Evolutionary conservation across 1,140 invertebrate genomes (phyloP).

Genomic region (Musca domestica): DNA sequence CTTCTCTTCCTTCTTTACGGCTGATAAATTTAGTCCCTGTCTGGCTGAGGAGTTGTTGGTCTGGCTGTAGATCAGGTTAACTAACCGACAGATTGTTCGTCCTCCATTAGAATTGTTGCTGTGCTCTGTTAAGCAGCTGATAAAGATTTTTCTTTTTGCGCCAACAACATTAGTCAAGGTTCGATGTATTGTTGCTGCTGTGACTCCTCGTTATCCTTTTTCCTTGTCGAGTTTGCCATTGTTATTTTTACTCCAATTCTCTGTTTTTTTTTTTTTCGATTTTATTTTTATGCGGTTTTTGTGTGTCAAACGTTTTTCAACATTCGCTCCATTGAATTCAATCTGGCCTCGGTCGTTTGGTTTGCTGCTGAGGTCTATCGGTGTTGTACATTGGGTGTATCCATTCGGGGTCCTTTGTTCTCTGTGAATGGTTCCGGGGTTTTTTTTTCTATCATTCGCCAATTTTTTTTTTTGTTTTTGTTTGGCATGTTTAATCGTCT

Average conservation of each 20-base stretch:
- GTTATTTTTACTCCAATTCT: conserved; percentile 9
- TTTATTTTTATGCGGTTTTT: conserved; percentile 22
- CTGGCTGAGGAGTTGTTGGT: no score
- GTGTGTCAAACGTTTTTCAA: conserved; percentile 15
- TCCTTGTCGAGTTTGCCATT: background rate
- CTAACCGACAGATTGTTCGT: no score
- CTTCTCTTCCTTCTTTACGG: no score
- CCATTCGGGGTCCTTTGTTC: background rate
- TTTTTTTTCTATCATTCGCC: background rate
- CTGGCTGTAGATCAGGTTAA: no score
- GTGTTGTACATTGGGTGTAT: background rate
- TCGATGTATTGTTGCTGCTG: background rate
- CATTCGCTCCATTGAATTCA: conserved; percentile 13
- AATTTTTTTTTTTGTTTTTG: conserved; percentile 3
- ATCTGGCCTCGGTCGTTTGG: background rate
- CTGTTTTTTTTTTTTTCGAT: background rate
- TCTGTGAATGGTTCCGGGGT: background rate
- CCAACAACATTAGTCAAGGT: conserved; percentile 13
- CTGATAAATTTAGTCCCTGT: no score
- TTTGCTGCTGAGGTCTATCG: background rate
- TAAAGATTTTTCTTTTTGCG: conserved; percentile 6
- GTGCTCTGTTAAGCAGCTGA: conserved; percentile 18
- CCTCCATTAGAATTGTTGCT: background rate
- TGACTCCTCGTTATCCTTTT: conserved; percentile 14
- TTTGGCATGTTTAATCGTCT: conserved; percentile 47